Conservation (phyloP, 53 echinoderm and acorn worm genomes). For the Arbacia lixula region DNA sequence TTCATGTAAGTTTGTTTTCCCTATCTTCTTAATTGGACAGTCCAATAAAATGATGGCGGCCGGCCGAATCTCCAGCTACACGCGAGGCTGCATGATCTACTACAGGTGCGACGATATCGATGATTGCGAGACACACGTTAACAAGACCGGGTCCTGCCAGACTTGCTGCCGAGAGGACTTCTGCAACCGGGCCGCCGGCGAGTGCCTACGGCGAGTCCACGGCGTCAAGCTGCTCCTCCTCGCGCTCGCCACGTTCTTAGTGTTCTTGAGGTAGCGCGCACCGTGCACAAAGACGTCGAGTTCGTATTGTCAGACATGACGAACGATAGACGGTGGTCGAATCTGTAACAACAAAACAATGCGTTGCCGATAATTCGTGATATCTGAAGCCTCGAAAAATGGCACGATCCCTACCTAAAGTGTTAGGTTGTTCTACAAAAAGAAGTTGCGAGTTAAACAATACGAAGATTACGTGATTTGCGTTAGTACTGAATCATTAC, state of each 20-base stretch:
- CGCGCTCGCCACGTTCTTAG: not conserved
- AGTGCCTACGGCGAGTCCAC: conserved; percentile 20
- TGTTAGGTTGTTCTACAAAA: too few relatives aligned
- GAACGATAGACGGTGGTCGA: too few relatives aligned
- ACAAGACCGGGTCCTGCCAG: conserved; percentile 43
- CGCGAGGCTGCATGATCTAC: conserved; percentile 38
- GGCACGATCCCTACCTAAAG: too few relatives aligned
- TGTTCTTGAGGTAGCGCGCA: conserved; percentile 43
- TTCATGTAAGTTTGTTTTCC: too few relatives aligned
- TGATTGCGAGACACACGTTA: conserved; percentile 29
- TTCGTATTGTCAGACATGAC: too few relatives aligned
- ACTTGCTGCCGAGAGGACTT: conserved; percentile 36
- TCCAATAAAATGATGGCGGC: conserved; percentile 47
- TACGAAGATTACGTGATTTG: too few relatives aligned
- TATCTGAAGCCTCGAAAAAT: too few relatives aligned
- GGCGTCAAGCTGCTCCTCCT: not conserved
- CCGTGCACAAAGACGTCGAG: not conserved
- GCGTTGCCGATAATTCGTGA: too few relatives aligned
- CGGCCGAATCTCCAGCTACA: conserved; percentile 35
- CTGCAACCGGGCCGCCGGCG: conserved; percentile 51
- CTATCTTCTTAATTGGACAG: too few relatives aligned
- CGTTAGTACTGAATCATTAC: too few relatives aligned
- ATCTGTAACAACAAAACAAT: too few relatives aligned
- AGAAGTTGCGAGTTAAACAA: too few relatives aligned
- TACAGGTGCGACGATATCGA: not conserved